Evolutionary conservation across 2,888 invertebrate genomes (phyloP).

Genomic region (Agapetus fuscipes): DNA sequence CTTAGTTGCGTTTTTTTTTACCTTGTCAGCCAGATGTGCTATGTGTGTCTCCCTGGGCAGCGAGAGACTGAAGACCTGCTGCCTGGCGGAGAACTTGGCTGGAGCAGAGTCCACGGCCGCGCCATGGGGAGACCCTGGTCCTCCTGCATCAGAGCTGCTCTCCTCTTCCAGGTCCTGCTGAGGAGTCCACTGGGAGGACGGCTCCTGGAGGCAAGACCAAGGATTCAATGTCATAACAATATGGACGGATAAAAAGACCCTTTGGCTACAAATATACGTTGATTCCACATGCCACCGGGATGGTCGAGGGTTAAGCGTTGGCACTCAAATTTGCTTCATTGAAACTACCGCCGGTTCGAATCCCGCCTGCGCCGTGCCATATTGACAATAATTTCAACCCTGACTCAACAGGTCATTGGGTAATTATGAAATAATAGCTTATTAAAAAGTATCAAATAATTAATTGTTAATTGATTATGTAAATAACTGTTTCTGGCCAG

Average conservation of each 20-base stretch:
- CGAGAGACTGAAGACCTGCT: conserved; percentile 66
- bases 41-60: conserved; percentile 57
- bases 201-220: conserved; percentile 14
- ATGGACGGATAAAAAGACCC: background rate
- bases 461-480: too few relatives aligned
- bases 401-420: too few relatives aligned
- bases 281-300: background rate
- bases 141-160: conserved; percentile 42
- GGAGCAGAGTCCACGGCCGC: conserved; percentile 22
- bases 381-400: too few relatives aligned
- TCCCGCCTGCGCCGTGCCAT: too few relatives aligned
- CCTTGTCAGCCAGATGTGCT: conserved; percentile 33
- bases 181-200: conserved; percentile 61
- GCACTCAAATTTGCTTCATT: too few relatives aligned
- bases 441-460: too few relatives aligned
- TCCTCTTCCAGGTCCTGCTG: conserved; percentile 77
- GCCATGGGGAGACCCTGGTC: conserved; percentile 28
- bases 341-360: too few relatives aligned
- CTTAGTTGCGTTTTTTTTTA: too few relatives aligned
- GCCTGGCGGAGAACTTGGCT: conserved; percentile 37
- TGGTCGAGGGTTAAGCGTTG: too few relatives aligned
- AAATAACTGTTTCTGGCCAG: too few relatives aligned
- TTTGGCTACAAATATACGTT: background rate
- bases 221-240: background rate
- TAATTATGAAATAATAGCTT: too few relatives aligned